Conservation (phyloP, 92 coral and sea anemone genomes). For the Heliopora coerulea region DNA sequence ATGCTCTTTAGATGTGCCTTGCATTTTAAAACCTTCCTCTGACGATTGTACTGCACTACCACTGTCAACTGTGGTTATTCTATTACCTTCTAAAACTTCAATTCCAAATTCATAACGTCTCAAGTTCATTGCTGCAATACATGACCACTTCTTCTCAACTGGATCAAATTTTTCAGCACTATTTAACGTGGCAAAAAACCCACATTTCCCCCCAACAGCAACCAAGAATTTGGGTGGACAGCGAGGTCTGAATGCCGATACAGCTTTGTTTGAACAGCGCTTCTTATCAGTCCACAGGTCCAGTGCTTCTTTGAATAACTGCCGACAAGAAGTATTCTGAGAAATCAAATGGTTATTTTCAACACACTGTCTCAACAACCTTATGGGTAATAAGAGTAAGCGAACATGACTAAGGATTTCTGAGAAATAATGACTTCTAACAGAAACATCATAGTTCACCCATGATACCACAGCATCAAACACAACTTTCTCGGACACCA, state of each 20-base stretch:
- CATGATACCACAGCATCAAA: conserved; percentile 82
- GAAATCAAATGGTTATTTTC: conserved; percentile 73
- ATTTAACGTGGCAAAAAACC: conserved; percentile 84
- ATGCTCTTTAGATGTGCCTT: too few relatives aligned
- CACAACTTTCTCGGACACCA: conserved; percentile 79
- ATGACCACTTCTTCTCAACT: conserved; percentile 67
- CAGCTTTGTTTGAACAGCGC: conserved; percentile 44
- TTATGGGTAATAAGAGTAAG: conserved; percentile 62
- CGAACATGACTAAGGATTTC: conserved; percentile 69
- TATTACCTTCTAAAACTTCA: conserved; percentile 80
- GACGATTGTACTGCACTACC: too few relatives aligned
- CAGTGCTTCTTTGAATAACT: conserved; percentile 66
- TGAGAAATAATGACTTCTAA: conserved; percentile 61
- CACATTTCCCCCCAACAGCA: conserved; percentile 90
- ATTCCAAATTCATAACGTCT: conserved; percentile 91
- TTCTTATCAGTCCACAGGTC: conserved; percentile 62
- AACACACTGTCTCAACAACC: conserved; percentile 62
- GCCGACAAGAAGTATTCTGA: conserved; percentile 65
- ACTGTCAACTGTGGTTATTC: too few relatives aligned
- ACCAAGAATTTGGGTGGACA: conserved; percentile 71
- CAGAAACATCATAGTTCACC: conserved; percentile 64
- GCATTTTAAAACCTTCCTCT: too few relatives aligned
- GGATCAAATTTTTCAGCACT: conserved; percentile 81
- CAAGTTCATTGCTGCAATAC: conserved; percentile 71
- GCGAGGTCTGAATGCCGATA: conserved; percentile 51